A percentile compares a stretch with the other conserved stretches of the same genome.
Conservation (phyloP, 37 sponge, comb jelly and placozoan genomes). For the Agelas oroides region DNA sequence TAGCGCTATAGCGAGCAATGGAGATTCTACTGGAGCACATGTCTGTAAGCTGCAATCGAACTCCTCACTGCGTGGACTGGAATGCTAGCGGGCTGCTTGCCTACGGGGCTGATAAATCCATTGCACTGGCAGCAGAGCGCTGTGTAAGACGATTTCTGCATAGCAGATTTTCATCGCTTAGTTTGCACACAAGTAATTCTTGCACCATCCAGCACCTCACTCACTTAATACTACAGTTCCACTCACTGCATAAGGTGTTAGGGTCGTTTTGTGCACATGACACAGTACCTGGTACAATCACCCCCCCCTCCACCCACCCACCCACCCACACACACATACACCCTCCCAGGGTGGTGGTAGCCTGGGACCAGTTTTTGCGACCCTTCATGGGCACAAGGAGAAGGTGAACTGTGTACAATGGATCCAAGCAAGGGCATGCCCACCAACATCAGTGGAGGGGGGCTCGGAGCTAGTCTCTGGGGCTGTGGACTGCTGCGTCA, state of each 20-base stretch:
- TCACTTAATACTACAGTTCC: no score
- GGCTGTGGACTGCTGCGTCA: slow-evolving; percentile 60
- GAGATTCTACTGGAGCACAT: slow-evolving; percentile 44
- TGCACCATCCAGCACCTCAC: no score
- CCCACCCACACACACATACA: not conserved
- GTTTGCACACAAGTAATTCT: no score
- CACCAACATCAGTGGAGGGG: no score
- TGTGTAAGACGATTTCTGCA: slow-evolving; percentile 1
- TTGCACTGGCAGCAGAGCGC: slow-evolving; percentile 41
- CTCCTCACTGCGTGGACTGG: slow-evolving; percentile 76
- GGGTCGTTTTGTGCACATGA: no score
- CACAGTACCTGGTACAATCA: not conserved
- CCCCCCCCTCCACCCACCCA: not conserved
- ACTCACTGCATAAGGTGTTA: no score
- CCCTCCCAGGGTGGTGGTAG: slow-evolving; percentile 4
- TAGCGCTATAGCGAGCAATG: not conserved
- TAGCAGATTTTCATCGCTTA: no score
- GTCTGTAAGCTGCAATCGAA: slow-evolving; percentile 76
- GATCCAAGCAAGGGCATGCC: not conserved
- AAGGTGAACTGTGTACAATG: slow-evolving; percentile 85
- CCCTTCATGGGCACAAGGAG: slow-evolving; percentile 70
- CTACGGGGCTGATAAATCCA: slow-evolving; percentile 62
- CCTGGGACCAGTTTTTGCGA: slow-evolving; percentile 17
- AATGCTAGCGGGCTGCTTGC: slow-evolving; percentile 26
- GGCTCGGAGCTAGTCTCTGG: slow-evolving; percentile 65